These are phyloP conservation scores for Ceratoteleas bidentatus DNA, from an alignment of 1,140 invertebrate species.

Conservation along the genomic window DNA sequence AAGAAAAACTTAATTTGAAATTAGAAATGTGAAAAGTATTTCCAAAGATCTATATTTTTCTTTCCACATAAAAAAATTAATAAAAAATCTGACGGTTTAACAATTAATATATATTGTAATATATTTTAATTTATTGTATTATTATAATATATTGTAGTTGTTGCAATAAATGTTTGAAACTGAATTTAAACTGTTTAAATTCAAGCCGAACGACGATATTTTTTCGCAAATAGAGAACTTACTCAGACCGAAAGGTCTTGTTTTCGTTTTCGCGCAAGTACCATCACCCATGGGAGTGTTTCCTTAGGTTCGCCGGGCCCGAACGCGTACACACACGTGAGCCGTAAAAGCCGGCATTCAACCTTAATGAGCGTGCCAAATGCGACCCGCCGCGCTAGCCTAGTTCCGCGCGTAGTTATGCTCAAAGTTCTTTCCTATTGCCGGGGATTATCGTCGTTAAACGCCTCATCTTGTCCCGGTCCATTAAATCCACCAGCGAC, in stretches of 20 bases:
- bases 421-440: conserved; percentile 40
- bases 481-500: conserved; percentile 46
- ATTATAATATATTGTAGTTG: no score
- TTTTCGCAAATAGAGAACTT: no score
- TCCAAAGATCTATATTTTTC: no score
- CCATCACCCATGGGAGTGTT: conserved; percentile 21
- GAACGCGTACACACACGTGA: conserved; percentile 34
- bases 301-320: conserved; percentile 17
- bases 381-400: conserved; percentile 55
- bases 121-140: no score
- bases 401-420: conserved; percentile 43
- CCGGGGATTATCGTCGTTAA: conserved; percentile 43
- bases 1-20: no score
- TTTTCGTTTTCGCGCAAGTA: conserved; percentile 38
- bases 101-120: no score
- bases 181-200: no score
- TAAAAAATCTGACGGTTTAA: no score
- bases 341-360: conserved; percentile 53
- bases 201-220: no score
- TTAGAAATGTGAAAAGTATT: no score
- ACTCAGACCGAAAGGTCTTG: conserved; percentile 28
- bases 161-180: no score
- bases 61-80: no score
- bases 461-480: conserved; percentile 40
- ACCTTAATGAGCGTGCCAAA: conserved; percentile 51